These are phyloP conservation scores for Drosophila melanica DNA, from an alignment of 1,140 invertebrate species.

Conservation along the genomic window DNA sequence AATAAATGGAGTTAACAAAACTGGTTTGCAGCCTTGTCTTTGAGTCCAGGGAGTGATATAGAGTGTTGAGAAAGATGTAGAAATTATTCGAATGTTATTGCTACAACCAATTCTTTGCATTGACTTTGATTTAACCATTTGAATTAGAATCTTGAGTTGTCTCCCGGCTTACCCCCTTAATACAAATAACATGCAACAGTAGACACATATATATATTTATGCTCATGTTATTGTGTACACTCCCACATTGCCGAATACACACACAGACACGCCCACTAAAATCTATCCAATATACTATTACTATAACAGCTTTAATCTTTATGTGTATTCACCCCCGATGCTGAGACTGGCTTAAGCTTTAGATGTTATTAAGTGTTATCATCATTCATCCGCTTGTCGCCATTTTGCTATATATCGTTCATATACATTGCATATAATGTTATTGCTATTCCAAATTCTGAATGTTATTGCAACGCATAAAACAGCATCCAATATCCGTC, in stretches of 20 bases:
- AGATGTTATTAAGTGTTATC: conserved; percentile 32
- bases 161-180: background rate
- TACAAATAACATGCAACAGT: conserved; percentile 1
- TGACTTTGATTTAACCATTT: background rate
- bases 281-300: background rate
- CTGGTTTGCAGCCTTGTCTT: background rate
- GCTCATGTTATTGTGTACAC: background rate
- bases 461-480: conserved; percentile 27
- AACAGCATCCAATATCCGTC: conserved; percentile 7
- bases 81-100: background rate
- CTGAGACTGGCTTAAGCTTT: conserved; percentile 37
- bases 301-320: conserved; percentile 42
- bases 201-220: conserved; percentile 1
- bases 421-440: background rate
- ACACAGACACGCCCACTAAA: background rate
- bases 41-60: background rate
- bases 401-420: conserved; percentile 7
- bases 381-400: conserved; percentile 34
- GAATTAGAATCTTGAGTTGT: background rate
- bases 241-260: conserved; percentile 3
- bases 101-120: conserved; percentile 2
- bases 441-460: conserved; percentile 14
- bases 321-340: conserved; percentile 18
- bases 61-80: background rate
- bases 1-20: no score